These are phyloP conservation scores for Prochilodus magdalenae DNA, from an alignment of 2,113 vertebrate genomes.

Conservation along the genomic window DNA sequence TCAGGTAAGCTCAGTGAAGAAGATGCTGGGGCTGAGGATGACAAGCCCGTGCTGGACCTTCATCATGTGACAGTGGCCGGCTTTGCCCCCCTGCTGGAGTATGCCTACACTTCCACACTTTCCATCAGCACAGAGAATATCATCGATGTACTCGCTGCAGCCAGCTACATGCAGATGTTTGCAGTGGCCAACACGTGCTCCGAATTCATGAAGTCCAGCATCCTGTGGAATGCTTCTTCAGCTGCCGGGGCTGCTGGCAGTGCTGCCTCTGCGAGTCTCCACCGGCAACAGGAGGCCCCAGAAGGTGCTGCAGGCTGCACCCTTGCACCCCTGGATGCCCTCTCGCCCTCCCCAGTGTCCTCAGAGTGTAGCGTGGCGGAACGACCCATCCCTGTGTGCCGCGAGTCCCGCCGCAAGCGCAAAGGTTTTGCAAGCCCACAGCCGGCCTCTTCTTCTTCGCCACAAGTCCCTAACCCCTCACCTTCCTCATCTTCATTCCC, in stretches of 20 bases:
- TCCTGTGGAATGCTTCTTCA: constrained; percentile 87
- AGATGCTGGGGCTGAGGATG: constrained; percentile 60
- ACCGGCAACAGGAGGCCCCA: constrained; percentile 85
- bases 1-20: constrained; percentile 85
- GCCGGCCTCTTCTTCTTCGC: constrained; percentile 89
- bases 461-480: constrained; percentile 91
- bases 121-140: constrained; percentile 99
- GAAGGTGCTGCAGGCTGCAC: constrained; percentile 88
- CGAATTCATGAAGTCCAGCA: constrained; percentile 99
- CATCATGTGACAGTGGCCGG: constrained; percentile 97
- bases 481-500: constrained; percentile 87
- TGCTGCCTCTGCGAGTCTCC: constrained; percentile 72
- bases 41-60: constrained; percentile 91
- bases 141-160: constrained; percentile 95
- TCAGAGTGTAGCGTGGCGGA: constrained; percentile 97
- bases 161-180: constrained; percentile 99
- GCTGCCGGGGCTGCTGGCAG: constrained; percentile 41
- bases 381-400: constrained; percentile 89
- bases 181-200: constrained; percentile 97
- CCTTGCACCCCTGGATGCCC: constrained; percentile 88
- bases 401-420: constrained; percentile 92
- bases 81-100: constrained; percentile 95
- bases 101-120: constrained; percentile 95
- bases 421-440: constrained; percentile 92
- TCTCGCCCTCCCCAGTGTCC: constrained; percentile 94